A percentile compares a stretch with the other conserved stretches of the same genome.
phyloP scores from a whole-genome alignment of 2,797 vertebrate genomes.

The Crocidura indochinensis region DNA sequence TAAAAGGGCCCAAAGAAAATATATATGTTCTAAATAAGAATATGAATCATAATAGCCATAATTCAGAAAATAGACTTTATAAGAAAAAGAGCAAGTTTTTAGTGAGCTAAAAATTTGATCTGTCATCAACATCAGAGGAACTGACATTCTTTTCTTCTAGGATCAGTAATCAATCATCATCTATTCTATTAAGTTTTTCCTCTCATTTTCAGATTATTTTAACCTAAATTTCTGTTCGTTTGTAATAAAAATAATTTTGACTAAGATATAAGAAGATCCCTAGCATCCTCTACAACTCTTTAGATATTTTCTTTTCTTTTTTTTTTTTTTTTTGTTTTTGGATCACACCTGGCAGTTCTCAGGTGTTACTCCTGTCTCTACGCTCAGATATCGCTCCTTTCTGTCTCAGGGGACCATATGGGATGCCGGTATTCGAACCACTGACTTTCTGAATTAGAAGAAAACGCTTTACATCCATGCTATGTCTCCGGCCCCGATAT shows the following conservation, averaged over 20 bases:
- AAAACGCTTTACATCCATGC: too few species aligned
- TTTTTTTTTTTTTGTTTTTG: too few species aligned
- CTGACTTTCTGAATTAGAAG: too few species aligned
- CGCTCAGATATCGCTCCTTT: too few species aligned
- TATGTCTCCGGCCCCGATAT: too few species aligned
- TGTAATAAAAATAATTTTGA: conserved; percentile 40
- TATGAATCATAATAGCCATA: neutral
- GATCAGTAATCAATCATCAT: conserved; percentile 20
- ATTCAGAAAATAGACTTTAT: neutral
- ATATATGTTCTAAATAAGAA: neutral
- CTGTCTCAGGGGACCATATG: too few species aligned
- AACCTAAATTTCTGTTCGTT: conserved; percentile 51
- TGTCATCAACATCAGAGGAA: neutral
- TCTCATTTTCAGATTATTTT: conserved; percentile 19
- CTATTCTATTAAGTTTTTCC: neutral
- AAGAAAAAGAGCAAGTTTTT: neutral
- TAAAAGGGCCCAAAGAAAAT: conserved; percentile 27
- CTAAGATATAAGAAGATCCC: neutral
- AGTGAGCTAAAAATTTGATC: neutral
- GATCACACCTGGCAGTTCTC: too few species aligned
- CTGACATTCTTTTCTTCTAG: conserved; percentile 6
- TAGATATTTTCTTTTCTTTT: neutral
- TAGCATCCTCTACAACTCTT: neutral
- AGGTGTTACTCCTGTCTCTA: too few species aligned
- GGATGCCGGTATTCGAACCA: too few species aligned